Base-by-base conservation (phyloP, 2,888 invertebrate genomes). In the Cremastobaeus sp. region DNA sequence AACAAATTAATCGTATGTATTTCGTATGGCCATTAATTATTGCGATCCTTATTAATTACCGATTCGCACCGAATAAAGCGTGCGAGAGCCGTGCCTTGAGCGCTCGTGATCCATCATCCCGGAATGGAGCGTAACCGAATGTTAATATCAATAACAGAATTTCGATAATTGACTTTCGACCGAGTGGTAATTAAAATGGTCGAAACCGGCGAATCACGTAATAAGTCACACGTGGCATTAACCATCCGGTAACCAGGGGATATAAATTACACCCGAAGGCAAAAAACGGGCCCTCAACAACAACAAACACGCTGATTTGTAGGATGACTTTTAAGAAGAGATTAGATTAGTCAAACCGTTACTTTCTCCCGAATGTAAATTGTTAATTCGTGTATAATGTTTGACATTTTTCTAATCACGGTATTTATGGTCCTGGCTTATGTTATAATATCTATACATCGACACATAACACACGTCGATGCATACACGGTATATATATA, bases 391-490 rank as follows among this genome's bases (percentile, higher is more conserved):
- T 75, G 71, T 75, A 62, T 64, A 72, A 72, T 69, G 76, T 69
- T 76, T 60, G 59, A 64, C 60, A 76, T 76, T 76, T 76, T 76
- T 76, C 68, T 64, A 72, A 76, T 76, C 65, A 39, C 69, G 72
- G 64, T 69, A 76, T 76, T 75, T 75, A 75, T 75, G 68, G 68
- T 39, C 30, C 70, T 43, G 30, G 55, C 57, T 54, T 39, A 55
- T 55, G 66, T 69, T 55, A 1, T 21, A 8, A 45, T 17, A 47
- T 47, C 15, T 32, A 47, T 55, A 34, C 39, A 54, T 30, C n/a
- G n/a, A n/a, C n/a, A n/a, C n/a, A n/a, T n/a, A n/a, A 50, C 41
- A 39, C 9, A 18, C 20, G 21, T 20, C 48, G 28, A 55, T 30
- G 32, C 18, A 57, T 17, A 43, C 32, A 68, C 37, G 48, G 41